phyloP scores from a whole-genome alignment of 2,113 vertebrate species.

The Mesocricetus auratus region DNA sequence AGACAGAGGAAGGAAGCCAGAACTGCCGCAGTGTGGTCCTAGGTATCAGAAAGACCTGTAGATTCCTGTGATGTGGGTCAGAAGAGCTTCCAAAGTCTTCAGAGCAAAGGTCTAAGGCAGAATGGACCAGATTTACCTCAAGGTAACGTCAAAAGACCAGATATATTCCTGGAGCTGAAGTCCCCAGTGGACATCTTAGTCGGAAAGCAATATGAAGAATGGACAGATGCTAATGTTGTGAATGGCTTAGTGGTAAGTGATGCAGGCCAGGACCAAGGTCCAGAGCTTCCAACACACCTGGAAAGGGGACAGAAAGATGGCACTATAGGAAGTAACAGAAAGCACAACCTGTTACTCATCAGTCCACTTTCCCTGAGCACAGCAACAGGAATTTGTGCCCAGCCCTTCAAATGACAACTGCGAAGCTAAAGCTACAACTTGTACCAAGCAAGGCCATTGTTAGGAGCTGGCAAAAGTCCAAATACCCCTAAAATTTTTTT shows the following conservation, averaged over 20 bases:
- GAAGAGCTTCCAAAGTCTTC: neutral
- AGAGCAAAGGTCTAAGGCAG: neutral
- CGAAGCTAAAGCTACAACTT: neutral
- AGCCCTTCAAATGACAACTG: neutral
- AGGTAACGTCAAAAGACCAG: neutral
- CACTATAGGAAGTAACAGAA: neutral
- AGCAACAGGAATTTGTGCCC: neutral
- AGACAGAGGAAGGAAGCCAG: neutral
- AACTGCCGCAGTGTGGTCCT: too few species aligned
- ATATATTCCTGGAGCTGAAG: neutral
- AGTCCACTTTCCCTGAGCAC: neutral
- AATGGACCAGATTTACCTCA: neutral
- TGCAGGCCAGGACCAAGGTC: neutral
- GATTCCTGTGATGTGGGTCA: neutral
- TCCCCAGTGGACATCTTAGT: neutral
- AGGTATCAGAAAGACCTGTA: neutral
- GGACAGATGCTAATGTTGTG: neutral
- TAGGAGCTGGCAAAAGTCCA: neutral
- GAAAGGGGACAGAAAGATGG: neutral
- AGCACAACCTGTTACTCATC: neutral
- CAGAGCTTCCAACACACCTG: too few species aligned
- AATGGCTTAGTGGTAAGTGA: neutral
- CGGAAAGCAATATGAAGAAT: neutral
- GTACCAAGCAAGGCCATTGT: neutral
- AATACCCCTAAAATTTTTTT: neutral